Evolutionary conservation across 2,888 invertebrate species (phyloP).

Genomic region (Amiota mariae): DNA sequence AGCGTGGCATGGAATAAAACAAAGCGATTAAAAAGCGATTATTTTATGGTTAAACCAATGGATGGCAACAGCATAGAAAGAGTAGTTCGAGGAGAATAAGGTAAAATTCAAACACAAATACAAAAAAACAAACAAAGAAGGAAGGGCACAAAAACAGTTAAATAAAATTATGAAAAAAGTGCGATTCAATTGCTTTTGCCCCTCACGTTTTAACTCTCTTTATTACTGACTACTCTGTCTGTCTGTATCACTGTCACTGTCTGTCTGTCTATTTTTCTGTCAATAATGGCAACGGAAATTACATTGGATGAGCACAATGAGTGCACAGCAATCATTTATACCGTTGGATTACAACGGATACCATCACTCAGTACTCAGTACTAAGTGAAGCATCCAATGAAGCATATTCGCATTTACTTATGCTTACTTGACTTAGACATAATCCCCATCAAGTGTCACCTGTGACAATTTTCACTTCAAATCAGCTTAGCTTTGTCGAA

Average conservation of each 20-base stretch:
- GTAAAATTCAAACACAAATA: conserved; percentile 20
- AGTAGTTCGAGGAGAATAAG: conserved; percentile 33
- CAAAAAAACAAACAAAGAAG: background rate
- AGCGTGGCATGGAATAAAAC: conserved; percentile 47
- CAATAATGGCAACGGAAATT: conserved; percentile 28
- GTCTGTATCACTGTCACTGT: no score
- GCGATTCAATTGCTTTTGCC: background rate
- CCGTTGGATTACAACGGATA: conserved; percentile 22
- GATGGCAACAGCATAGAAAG: conserved; percentile 40
- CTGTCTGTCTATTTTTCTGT: conserved; percentile 18
- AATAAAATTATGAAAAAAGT: background rate
- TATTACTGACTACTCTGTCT: no score
- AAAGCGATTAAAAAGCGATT: conserved; percentile 62
- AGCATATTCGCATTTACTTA: conserved; percentile 11
- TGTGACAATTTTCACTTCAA: conserved; percentile 53
- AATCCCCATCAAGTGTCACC: conserved; percentile 26
- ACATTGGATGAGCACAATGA: conserved; percentile 46
- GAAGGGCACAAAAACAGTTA: background rate
- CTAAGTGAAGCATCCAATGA: background rate
- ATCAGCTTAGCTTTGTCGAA: conserved; percentile 56
- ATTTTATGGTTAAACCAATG: conserved; percentile 46
- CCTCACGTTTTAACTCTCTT: no score
- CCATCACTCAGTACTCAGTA: conserved; percentile 17
- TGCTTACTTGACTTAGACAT: background rate
- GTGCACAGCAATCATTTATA: conserved; percentile 33